Conservation (phyloP, 2,888 invertebrate genomes). For the Epirrhoe tristata region DNA sequence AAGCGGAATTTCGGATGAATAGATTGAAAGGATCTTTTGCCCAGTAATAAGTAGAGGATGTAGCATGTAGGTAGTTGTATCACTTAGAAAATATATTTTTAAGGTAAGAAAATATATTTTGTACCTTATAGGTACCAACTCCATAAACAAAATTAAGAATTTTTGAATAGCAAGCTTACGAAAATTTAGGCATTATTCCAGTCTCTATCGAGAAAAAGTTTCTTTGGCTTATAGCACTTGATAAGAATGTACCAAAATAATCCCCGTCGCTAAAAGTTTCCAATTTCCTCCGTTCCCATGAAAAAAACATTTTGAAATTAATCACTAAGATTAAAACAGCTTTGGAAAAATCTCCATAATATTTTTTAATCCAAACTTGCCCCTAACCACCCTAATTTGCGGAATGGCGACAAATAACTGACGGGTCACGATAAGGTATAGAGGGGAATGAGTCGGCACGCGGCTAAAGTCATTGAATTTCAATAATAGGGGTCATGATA, state of each 20-base stretch:
- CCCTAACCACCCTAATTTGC: conserved; percentile 33
- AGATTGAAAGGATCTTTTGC: no score
- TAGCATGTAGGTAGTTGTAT: no score
- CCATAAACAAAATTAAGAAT: no score
- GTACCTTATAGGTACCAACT: no score
- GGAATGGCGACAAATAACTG: conserved; percentile 42
- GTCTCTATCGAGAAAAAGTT: no score
- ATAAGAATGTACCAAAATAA: no score
- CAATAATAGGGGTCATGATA: background rate
- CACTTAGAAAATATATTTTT: background rate
- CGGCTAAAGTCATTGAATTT: conserved; percentile 12
- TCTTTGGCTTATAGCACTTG: no score
- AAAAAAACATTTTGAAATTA: conserved; percentile 18
- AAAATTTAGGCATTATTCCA: no score
- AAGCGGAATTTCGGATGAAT: background rate
- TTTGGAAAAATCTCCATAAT: conserved; percentile 27
- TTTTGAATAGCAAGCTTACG: no score
- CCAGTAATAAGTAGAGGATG: no score
- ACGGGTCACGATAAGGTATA: conserved; percentile 37
- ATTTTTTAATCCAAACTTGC: conserved; percentile 35
- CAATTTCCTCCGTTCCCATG: conserved; percentile 17
- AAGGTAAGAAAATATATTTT: no score
- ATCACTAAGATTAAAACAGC: conserved; percentile 27
- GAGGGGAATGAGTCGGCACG: conserved; percentile 10
- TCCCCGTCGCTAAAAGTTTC: no score